Evolutionary conservation across 1,140 invertebrate genomes (phyloP), one percentile per base, ranked within the genome.

Genomic region (Pseudomyrmex concolor): DNA sequence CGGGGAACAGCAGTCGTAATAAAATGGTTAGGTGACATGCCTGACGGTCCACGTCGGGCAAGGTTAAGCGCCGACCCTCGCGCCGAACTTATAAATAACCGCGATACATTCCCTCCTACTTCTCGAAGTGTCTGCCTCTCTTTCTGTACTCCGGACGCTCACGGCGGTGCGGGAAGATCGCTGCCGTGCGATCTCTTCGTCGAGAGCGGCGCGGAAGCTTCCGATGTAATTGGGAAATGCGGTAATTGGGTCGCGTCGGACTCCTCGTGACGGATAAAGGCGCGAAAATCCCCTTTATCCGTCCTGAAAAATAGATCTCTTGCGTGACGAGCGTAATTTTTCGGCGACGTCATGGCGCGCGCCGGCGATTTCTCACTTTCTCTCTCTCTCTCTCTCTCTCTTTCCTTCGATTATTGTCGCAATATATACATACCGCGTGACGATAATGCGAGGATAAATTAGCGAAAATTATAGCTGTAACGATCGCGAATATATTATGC

Each of bases 41-140:
- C 80, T 86, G 83, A 85, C 85, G 89, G 68, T 87, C 84, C 84
- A 80, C 88, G 88, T 87, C 91, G 91, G 91, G 66, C 91, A 92
- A 92, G 91, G 90, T 92, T 90, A 92, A 91, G n/a, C 84, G 80
- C 19, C 88, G 91, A 91, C 91, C 91, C 90, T 92, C 91, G 59
- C 72, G 43, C 19, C 43, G 84, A 89, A 85, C 83, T 92, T 92
- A 92, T 92, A 91, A 92, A 92, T 92, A 92, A 87, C 81, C 59
- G 17, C 67, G 77, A 83, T 67, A 83, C 85, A 72, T 70, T 71
- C 66, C 74, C 77, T 60, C 68, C 17, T n/a, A 34, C 34, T 34
- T 48, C 70, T 45, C 34, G 12, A 60, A 10, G 19, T 67, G 48
- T 50, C 10, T 15, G 12, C 17, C 81, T 84, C 64, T 57, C 64